A percentile compares a stretch with the other conserved stretches of the same genome.
Evolutionary conservation across 2,888 invertebrate genomes (phyloP).

Genomic region (Uloborus plumipes): DNA sequence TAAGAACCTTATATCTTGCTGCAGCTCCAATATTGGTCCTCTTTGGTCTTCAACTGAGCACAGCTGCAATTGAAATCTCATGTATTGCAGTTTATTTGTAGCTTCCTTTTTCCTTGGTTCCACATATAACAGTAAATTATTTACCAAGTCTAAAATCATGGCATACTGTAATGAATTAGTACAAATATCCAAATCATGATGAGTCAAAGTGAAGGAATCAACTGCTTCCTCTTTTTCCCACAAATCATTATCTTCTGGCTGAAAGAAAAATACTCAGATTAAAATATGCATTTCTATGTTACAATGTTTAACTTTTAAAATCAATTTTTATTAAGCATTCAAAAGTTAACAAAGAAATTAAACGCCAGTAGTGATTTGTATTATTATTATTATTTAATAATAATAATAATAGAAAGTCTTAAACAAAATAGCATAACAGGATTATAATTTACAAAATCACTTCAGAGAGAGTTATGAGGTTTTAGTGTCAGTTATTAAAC

Average conservation of each 20-base stretch:
- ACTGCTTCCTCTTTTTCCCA: slow-evolving; percentile 90
- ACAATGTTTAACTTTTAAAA: too few relatives aligned
- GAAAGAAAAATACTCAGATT: slow-evolving; percentile 37
- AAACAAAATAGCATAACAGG: too few relatives aligned
- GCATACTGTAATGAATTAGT: slow-evolving; percentile 80
- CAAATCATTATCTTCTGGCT: slow-evolving; percentile 74
- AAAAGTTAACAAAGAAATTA: too few relatives aligned
- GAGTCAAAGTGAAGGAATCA: slow-evolving; percentile 97
- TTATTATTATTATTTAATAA: too few relatives aligned
- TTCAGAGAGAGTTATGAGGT: too few relatives aligned
- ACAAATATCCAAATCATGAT: slow-evolving; percentile 85
- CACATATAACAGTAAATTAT: slow-evolving; percentile 95
- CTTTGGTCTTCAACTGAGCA: slow-evolving; percentile 92
- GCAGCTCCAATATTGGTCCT: slow-evolving; percentile 87
- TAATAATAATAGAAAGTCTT: too few relatives aligned
- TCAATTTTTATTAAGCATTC: too few relatives aligned
- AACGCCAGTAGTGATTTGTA: too few relatives aligned
- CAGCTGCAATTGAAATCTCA: slow-evolving; percentile 94
- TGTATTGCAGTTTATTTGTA: slow-evolving; percentile 87
- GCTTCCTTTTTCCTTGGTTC: slow-evolving; percentile 95
- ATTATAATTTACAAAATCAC: too few relatives aligned
- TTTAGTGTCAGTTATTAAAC: too few relatives aligned
- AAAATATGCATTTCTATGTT: neutral
- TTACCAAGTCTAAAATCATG: slow-evolving; percentile 97
- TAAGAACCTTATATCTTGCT: slow-evolving; percentile 74